Base-by-base conservation (phyloP, 2,797 vertebrate genomes). In the Oreortyx pictus region DNA sequence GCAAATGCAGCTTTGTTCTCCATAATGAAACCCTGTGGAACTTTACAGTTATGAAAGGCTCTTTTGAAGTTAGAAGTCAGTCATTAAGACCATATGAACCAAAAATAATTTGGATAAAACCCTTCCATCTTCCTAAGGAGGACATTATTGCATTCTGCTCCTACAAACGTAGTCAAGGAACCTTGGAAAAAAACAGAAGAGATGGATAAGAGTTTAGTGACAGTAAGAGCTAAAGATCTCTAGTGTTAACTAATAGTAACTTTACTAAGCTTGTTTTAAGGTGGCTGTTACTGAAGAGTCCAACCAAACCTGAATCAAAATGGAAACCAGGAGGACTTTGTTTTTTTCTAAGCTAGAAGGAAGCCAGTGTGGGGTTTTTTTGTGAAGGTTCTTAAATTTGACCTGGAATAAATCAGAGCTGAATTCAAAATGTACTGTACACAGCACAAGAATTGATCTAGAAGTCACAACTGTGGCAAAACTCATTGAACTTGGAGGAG, bases 31-130 rank as follows among this genome's bases (percentile, higher is more conserved):
- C 56, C 47, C 43, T 29, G 47, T 37, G 65, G 80, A 90, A 43
- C 62, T 95, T 95, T 91, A 91, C 84, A 95, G 80, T 96, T 71
- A 82, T 54, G 46, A 96, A 92, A 64, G 65, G 80, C 76, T 61
- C 88, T 75, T 96, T 94, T 94, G 92, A 97, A 95, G 79, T 81
- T 18, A 77, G 14, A 92, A 94, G 57, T 82, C 57, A 91, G 37
- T 81, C 93, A 93, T 95, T 95, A 96, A 95, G 68, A 93, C 76
- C 68, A 86, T 67, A 56, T 88, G 94, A 95, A 93, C n/a, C 44
- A 39, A 78, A 52, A 91, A 71, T 46, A 57, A 61, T 91, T 83
- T 59, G 61, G 74, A 86, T 85, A 90, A 95, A 67, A 23, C 37
- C 33, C 49, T 90, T 71, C 41, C 72, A 81, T 44, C 65, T 79